Conservation (phyloP, 2,888 invertebrate genomes). For the Eupithecia tripunctaria region DNA sequence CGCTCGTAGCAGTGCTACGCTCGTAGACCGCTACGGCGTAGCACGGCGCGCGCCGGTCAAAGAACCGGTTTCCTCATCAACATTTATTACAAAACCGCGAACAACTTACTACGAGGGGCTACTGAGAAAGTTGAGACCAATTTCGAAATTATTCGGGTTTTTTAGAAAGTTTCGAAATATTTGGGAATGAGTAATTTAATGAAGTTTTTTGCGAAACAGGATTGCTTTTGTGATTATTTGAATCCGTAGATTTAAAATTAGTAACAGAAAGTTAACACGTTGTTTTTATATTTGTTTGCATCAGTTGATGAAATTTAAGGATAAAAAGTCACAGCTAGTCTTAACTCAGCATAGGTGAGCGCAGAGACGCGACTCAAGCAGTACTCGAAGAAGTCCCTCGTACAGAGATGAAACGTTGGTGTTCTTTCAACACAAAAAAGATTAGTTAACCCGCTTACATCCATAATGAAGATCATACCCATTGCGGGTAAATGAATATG, state of each 20-base stretch:
- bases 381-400: no score
- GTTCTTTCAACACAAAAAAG: no score
- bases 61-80: slow-evolving; percentile 44
- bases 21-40: slow-evolving; percentile 30
- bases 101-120: slow-evolving; percentile 40
- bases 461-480: no score
- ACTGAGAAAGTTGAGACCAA: slow-evolving; percentile 24
- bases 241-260: not conserved
- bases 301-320: not conserved
- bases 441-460: no score
- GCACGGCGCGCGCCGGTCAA: slow-evolving; percentile 37
- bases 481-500: no score
- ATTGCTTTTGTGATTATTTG: not conserved
- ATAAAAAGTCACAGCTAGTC: not conserved
- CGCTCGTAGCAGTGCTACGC: slow-evolving; percentile 17
- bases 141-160: not conserved
- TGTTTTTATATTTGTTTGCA: not conserved
- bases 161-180: not conserved
- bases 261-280: not conserved
- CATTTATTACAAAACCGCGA: slow-evolving; percentile 46
- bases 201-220: not conserved
- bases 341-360: no score
- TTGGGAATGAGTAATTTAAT: not conserved
- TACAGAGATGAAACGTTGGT: no score
- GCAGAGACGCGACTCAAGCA: no score